Base-by-base conservation (phyloP, 2,797 vertebrate genomes). In the Gymnodraco acuticeps region DNA sequence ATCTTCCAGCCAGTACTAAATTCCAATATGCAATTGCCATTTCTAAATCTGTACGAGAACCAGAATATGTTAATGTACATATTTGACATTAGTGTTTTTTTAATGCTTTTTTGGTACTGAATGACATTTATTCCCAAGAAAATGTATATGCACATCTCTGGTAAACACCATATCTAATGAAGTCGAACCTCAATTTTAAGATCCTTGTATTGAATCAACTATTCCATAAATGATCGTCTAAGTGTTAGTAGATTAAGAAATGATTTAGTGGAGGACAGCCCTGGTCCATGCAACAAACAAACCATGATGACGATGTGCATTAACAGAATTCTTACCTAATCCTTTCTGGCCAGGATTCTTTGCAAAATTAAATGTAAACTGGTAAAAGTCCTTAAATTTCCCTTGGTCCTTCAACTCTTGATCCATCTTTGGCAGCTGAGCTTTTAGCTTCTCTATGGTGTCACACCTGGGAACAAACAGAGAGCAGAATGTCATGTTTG, bases 21-120 rank as follows among this genome's bases (percentile, higher is more conserved):
- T 99, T 99, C 98, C 98, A 99, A 94, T 99, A 99, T 80, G 98
- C 98, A 93, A 99, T 98, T 91, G 98, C 98, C 98, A 99, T 99
- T 96, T 99, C 98, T 97, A 99, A 96, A 95, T 99, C 98, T 99
- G 75, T 16, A 95, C 87, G 13, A 78, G 20, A 77, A 73, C 2
- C 10, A 75, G 20, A 62, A 58, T 0, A 11, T 11, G 59, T 65
- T 5, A 38, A 50, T 16, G 52, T 5, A 54, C 17, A 38, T 38
- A 38, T 38, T 38, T 38, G 33, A 38, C 33, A 38, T 9, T 9
- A 38, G 33, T 38, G 33, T 38, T 38, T 38, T 38, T 38, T 9
- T 9, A 38, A 38, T 38, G 33, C 33, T 38, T 38, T 38, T 38
- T 38, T 38, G 33, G 6, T 38, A 33, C 33, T 38, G 33, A 38